phyloP scores from a whole-genome alignment of 23 tunicate genomes.

The Trididemnum nubilum region DNA sequence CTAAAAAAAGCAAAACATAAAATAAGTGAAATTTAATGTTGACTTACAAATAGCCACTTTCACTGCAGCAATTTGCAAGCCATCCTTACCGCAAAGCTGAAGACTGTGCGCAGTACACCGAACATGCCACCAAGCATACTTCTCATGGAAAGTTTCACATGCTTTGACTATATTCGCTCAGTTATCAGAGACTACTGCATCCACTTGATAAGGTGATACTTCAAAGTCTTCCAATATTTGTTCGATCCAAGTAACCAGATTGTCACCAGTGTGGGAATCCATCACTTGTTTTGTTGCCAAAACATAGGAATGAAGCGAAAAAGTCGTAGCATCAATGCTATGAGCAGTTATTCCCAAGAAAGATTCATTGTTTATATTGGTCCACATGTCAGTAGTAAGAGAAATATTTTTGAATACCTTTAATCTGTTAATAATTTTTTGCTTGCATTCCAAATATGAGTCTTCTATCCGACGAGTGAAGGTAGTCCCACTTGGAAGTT shows the following conservation, averaged over 20 bases:
- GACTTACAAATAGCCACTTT: too few species aligned
- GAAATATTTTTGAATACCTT: neutral
- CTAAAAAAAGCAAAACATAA: neutral
- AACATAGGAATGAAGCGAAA: neutral
- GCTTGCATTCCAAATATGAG: neutral
- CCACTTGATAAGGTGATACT: neutral
- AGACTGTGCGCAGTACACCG: neutral
- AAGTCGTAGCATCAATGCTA: neutral
- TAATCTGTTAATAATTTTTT: neutral
- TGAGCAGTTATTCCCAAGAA: constrained; percentile 17
- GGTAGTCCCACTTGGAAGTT: neutral
- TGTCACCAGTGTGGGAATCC: constrained; percentile 14
- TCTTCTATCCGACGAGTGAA: neutral
- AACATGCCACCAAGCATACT: constrained; percentile 3
- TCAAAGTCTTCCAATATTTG: neutral
- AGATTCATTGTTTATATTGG: neutral
- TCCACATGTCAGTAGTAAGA: constrained; percentile 4
- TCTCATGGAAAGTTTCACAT: neutral
- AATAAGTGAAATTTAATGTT: too few species aligned
- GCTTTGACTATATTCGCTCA: neutral
- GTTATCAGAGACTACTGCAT: constrained; percentile 4
- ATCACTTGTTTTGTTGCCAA: constrained; percentile 12
- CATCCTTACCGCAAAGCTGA: constrained; percentile 6
- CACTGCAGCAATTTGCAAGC: neutral
- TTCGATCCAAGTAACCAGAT: constrained; percentile 5